Evolutionary conservation across 2,113 vertebrate species (phyloP), one percentile per base, ranked within the genome.

Genomic region (Tragulus kanchil): DNA sequence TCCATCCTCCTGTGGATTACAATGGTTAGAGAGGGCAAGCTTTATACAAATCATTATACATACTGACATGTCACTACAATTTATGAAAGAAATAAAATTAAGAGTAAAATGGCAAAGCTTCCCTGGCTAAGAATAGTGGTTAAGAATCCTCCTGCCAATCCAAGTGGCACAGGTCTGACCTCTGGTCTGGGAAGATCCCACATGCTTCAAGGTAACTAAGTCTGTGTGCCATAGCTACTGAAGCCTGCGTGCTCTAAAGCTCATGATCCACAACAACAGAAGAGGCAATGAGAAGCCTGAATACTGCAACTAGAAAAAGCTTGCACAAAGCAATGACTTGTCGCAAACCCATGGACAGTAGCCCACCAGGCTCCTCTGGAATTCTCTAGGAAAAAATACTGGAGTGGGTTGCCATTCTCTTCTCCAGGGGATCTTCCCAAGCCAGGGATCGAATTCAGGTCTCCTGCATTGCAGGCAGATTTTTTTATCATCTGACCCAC

Each of bases 31-130:
- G 78, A 31, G 15, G 13, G 8, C 9, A 50, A 85, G 59, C 14
- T 52, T 69, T 54, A 87, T 17, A 69, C 11, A 71, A 75, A 89
- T 64, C 65, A 58, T 62, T 26, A 17, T 16, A 67, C 15, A 85
- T 87, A 93, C 1, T 52, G 36, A 56, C 3, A 3, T 25, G 36
- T 31, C 16, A 64, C 15, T 52, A 65, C 25, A 62, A 50, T 67
- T 84, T n/a, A 84, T 26, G n/a, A 96, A 87, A 73, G 26, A 85
- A 85, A 19, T 79, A 65, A 92, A 91, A 78, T 69, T 15, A 85
- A 85, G 36, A 85, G 23, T 58, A 8, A 36, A 52, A 62, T 77
- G 58, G 85, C 42, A 25, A 21, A 19, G 69, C 11, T 25, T 45
- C 11, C 69, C 42, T 73, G 5, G 69, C 25, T 36, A 36, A 3